Evolutionary conservation across 2,888 invertebrate genomes (phyloP).

Genomic region (Ectropis crepuscularia): DNA sequence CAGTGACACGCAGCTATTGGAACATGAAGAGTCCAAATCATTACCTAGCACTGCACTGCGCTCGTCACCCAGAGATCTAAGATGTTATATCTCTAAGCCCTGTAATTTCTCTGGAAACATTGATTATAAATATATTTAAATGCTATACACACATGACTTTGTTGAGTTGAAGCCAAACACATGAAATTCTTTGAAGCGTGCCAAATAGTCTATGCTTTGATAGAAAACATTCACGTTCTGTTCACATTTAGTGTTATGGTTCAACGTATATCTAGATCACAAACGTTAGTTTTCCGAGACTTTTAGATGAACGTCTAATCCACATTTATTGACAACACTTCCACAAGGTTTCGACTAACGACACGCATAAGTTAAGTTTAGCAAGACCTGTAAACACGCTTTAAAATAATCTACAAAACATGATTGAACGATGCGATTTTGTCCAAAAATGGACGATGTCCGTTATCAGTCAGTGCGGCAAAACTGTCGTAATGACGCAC

Average conservation of each 20-base stretch:
- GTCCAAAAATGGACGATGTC: conserved; percentile 52
- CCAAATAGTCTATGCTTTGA: too few relatives aligned
- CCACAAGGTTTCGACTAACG: conserved; percentile 1
- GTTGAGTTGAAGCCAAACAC: too few relatives aligned
- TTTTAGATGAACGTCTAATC: conserved; percentile 5
- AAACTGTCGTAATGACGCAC: conserved; percentile 63
- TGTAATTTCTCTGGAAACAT: too few relatives aligned
- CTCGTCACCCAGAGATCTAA: too few relatives aligned
- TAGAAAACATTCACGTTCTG: neutral
- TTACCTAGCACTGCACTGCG: too few relatives aligned
- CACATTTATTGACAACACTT: conserved; percentile 7
- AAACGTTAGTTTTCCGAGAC: neutral
- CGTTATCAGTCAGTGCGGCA: conserved; percentile 54
- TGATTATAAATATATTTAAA: too few relatives aligned
- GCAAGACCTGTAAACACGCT: conserved; percentile 27
- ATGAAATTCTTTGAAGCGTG: too few relatives aligned
- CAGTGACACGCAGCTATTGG: too few relatives aligned
- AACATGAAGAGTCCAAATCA: too few relatives aligned
- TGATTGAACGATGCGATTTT: conserved; percentile 44
- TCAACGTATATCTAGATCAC: conserved; percentile 3
- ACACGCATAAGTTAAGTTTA: conserved; percentile 23
- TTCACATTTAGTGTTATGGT: neutral
- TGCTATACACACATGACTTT: too few relatives aligned
- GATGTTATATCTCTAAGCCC: too few relatives aligned
- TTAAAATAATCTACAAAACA: conserved; percentile 34